Evolutionary conservation across 2,888 invertebrate genomes (phyloP).

Genomic region (Meta bourneti): DNA sequence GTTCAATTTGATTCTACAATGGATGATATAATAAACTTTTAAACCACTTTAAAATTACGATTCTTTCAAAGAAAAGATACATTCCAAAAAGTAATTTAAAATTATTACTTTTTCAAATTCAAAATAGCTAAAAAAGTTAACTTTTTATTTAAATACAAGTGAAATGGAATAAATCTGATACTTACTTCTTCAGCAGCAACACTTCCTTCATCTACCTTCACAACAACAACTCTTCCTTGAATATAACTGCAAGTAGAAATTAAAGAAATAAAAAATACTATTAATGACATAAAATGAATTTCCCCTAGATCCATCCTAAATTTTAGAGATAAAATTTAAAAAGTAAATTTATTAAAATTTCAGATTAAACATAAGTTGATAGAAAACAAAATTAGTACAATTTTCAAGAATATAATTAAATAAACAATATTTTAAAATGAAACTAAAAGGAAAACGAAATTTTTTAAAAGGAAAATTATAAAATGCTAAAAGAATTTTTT

Average conservation of each 20-base stretch:
- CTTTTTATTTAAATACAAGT: not conserved
- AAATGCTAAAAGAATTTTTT: no score
- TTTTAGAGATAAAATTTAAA: not conserved
- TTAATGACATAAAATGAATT: not conserved
- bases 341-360: not conserved
- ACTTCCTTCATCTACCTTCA: conserved; percentile 84
- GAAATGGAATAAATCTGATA: conserved; percentile 61
- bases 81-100: not conserved
- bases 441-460: no score
- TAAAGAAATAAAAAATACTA: not conserved
- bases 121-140: not conserved
- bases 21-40: conserved; percentile 6
- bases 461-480: no score
- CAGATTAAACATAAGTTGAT: no score
- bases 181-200: conserved; percentile 86
- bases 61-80: not conserved
- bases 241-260: conserved; percentile 83
- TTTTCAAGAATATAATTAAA: no score
- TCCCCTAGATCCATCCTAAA: not conserved
- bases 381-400: no score
- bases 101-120: not conserved
- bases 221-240: conserved; percentile 84
- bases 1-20: conserved; percentile 83
- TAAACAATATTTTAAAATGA: no score
- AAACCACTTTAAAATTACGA: not conserved